These are phyloP conservation scores for Cervus canadensis DNA, from an alignment of 2,113 vertebrate genomes.

Conservation along the genomic window DNA sequence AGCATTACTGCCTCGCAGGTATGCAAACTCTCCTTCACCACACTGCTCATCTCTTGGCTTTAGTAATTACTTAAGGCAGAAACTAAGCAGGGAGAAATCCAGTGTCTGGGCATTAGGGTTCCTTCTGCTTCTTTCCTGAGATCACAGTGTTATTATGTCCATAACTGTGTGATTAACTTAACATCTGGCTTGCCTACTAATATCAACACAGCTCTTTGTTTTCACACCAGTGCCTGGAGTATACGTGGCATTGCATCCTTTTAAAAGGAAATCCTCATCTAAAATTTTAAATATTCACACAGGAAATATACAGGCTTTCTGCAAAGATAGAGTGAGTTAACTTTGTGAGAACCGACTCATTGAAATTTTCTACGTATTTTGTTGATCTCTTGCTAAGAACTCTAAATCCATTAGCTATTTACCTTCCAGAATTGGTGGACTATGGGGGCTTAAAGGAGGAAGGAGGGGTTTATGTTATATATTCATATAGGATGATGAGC, in stretches of 20 bases:
- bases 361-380: conserved; percentile 15
- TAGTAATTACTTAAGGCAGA: conserved; percentile 61
- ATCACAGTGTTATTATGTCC: conserved; percentile 56
- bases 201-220: background rate
- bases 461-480: background rate
- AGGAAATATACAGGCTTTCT: background rate
- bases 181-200: conserved; percentile 24
- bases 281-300: conserved; percentile 27
- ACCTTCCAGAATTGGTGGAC: background rate
- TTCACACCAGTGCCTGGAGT: conserved; percentile 31
- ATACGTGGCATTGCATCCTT: background rate
- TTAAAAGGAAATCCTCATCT: conserved; percentile 23
- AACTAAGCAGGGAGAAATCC: conserved; percentile 58
- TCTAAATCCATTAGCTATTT: background rate
- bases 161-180: conserved; percentile 50
- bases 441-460: background rate
- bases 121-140: conserved; percentile 44
- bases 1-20: conserved; percentile 56
- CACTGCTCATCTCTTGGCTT: conserved; percentile 49
- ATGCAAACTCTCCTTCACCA: conserved; percentile 13
- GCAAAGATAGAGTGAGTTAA: background rate
- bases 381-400: background rate
- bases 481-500: background rate
- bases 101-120: conserved; percentile 20
- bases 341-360: background rate